phyloP scores from a whole-genome alignment of 2,113 vertebrate genomes.

The Guaruba guarouba region DNA sequence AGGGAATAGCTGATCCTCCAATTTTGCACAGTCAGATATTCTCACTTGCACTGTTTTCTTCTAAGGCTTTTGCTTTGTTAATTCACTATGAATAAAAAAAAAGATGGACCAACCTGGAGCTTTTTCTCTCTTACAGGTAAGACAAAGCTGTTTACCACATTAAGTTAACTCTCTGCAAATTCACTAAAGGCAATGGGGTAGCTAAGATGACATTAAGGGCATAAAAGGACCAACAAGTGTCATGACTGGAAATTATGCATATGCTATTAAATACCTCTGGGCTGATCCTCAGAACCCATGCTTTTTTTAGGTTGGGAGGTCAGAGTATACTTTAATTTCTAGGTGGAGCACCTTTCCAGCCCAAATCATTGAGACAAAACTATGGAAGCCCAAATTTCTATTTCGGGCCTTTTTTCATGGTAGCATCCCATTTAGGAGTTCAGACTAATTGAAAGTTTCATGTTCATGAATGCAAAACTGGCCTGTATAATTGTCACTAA shows the following conservation, averaged over 20 bases:
- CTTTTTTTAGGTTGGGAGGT: background rate
- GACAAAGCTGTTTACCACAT: background rate
- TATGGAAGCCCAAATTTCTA: background rate
- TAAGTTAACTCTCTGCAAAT: background rate
- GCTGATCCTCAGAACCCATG: background rate
- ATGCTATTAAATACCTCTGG: background rate
- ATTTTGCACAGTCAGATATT: background rate
- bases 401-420: background rate
- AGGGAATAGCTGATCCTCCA: background rate
- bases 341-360: background rate
- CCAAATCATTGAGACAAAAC: background rate
- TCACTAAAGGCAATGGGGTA: background rate
- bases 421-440: background rate
- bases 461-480: background rate
- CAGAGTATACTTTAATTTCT: background rate
- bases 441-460: background rate
- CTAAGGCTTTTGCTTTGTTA: background rate
- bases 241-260: background rate
- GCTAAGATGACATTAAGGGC: background rate
- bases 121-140: background rate
- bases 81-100: background rate
- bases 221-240: background rate
- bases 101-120: background rate
- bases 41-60: background rate
- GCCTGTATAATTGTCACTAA: background rate